Evolutionary conservation across 2,797 vertebrate species (phyloP).

Genomic region (Molossus molossus): DNA sequence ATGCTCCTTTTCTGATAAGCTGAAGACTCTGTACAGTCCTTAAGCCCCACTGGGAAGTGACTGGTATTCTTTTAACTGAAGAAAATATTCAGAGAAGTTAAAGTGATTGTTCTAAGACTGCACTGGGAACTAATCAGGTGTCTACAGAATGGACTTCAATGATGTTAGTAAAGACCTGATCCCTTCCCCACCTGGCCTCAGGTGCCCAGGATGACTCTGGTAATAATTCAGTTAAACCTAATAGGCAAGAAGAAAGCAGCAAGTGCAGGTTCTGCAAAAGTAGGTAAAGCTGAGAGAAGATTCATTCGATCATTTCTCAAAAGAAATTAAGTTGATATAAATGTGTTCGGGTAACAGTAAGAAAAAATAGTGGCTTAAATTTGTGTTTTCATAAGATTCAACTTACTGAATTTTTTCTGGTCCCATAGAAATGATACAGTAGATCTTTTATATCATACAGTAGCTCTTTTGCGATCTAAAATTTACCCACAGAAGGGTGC

Average conservation of each 20-base stretch:
- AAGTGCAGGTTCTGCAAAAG: constrained; percentile 22
- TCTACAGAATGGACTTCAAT: neutral
- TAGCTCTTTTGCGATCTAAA: neutral
- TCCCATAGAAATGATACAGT: neutral
- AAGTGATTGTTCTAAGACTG: constrained; percentile 51
- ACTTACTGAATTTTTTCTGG: constrained; percentile 2
- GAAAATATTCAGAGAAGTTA: constrained; percentile 27
- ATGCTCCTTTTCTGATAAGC: neutral
- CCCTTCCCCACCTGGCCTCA: neutral
- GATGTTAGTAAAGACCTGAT: neutral
- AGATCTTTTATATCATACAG: neutral
- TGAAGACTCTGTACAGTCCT: neutral
- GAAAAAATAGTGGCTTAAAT: neutral
- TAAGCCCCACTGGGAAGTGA: neutral
- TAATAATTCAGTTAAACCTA: neutral
- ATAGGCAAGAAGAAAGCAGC: neutral
- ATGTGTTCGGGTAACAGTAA: neutral
- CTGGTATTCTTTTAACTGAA: neutral
- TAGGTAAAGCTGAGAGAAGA: neutral
- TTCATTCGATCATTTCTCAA: constrained; percentile 51
- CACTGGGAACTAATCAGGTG: neutral
- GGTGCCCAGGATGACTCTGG: neutral
- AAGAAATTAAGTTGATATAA: constrained; percentile 49
- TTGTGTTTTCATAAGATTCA: constrained; percentile 45
- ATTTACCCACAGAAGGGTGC: neutral